Conservation (phyloP, 2,113 vertebrate species). For the Engraulis encrasicolus region DNA sequence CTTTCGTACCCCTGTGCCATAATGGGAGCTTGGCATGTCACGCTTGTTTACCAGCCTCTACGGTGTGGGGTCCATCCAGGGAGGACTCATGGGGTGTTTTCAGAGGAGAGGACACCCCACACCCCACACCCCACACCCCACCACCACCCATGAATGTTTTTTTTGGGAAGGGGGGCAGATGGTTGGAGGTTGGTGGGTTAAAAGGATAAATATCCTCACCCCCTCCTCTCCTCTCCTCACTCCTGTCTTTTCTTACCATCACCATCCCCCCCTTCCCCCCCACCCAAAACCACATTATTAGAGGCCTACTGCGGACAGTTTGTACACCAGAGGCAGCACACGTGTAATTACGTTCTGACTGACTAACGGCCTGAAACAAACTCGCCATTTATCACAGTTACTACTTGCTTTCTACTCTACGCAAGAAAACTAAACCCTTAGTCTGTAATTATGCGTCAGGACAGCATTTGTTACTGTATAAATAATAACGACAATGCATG, state of each 20-base stretch:
- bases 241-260: not conserved
- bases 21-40: constrained; percentile 31
- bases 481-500: too few relatives aligned
- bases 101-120: too few relatives aligned
- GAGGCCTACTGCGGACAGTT: not conserved
- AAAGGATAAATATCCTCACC: not conserved
- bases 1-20: constrained; percentile 44
- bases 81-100: not conserved
- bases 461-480: too few relatives aligned
- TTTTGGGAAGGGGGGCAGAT: too few relatives aligned
- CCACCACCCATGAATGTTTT: too few relatives aligned
- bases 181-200: not conserved
- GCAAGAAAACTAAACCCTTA: too few relatives aligned
- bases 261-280: not conserved
- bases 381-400: too few relatives aligned
- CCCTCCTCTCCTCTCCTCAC: not conserved
- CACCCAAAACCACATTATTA: not conserved
- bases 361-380: too few relatives aligned
- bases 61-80: not conserved
- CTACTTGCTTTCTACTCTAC: too few relatives aligned
- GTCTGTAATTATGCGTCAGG: too few relatives aligned
- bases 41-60: constrained; percentile 43
- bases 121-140: too few relatives aligned
- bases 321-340: not conserved
- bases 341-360: too few relatives aligned